Percentiles rank a stretch among this genome's conserved stretches.
These are phyloP conservation scores for Argyra leucocephala DNA, from an alignment of 2,888 invertebrate species.

Conservation along the genomic window DNA sequence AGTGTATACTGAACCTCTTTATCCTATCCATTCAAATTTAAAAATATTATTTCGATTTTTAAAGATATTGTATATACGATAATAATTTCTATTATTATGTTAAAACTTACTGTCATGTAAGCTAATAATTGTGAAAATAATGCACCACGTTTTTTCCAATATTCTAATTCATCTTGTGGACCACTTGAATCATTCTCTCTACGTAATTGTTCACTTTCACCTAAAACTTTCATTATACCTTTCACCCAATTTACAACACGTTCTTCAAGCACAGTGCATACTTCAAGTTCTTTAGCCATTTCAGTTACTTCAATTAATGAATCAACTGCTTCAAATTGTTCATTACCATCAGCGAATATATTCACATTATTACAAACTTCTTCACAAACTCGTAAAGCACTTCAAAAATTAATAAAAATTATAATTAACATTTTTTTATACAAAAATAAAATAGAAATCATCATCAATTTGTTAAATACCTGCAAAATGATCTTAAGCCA, in stretches of 20 bases:
- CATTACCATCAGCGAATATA: conserved; percentile 64
- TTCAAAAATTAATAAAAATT: conserved; percentile 33
- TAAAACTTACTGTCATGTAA: not conserved
- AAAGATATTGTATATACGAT: no score
- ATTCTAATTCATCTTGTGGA: conserved; percentile 89
- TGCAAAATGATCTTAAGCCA: conserved; percentile 71
- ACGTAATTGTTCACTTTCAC: conserved; percentile 84
- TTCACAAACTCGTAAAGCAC: conserved; percentile 77
- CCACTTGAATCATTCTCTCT: conserved; percentile 86
- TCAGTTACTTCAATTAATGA: conserved; percentile 61
- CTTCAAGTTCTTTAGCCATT: conserved; percentile 57
- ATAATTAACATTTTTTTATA: not conserved
- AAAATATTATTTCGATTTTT: not conserved
- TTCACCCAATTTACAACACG: conserved; percentile 72
- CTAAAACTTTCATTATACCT: conserved; percentile 69
- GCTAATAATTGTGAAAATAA: conserved; percentile 78
- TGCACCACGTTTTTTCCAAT: conserved; percentile 91
- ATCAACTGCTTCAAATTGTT: conserved; percentile 51
- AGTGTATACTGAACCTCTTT: conserved; percentile 69
- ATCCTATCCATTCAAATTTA: conserved; percentile 49
- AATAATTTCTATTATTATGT: not conserved
- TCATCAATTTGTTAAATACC: not conserved
- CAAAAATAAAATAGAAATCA: not conserved
- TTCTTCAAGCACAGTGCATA: conserved; percentile 58
- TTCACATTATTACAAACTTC: conserved; percentile 71